phyloP scores from a whole-genome alignment of 2,797 vertebrate species.

The Sternotherus odoratus region DNA sequence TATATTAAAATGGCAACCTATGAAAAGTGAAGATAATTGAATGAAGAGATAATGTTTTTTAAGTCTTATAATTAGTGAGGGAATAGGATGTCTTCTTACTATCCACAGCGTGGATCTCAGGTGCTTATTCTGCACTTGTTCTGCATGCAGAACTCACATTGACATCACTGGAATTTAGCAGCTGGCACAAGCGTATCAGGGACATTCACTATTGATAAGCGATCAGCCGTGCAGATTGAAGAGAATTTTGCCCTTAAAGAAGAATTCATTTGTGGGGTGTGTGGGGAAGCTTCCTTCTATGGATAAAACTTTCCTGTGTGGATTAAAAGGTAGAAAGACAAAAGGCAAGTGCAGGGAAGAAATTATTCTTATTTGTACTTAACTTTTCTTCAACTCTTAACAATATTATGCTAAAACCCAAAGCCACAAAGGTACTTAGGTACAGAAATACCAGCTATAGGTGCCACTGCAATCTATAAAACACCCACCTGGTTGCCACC shows the following conservation, averaged over 20 bases:
- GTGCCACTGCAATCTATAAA: too few relatives aligned
- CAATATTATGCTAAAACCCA: not conserved
- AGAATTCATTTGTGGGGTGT: not conserved
- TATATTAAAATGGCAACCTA: too few relatives aligned
- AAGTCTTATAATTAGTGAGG: not conserved
- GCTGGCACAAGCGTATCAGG: not conserved
- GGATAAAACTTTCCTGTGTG: not conserved
- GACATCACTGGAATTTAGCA: slow-evolving; percentile 45
- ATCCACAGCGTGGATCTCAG: not conserved
- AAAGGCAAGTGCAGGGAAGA: not conserved
- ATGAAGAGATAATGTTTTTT: not conserved
- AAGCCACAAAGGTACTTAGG: too few relatives aligned
- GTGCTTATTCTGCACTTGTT: slow-evolving; percentile 16
- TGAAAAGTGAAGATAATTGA: slow-evolving; percentile 2
- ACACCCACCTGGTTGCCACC: too few relatives aligned
- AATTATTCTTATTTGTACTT: not conserved
- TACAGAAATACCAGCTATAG: too few relatives aligned
- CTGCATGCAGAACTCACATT: slow-evolving; percentile 25
- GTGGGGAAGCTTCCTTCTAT: not conserved
- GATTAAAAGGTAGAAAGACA: not conserved
- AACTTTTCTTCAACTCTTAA: not conserved
- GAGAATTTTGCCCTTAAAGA: slow-evolving; percentile 13
- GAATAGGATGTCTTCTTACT: not conserved
- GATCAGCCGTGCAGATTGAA: not conserved
- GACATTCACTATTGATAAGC: not conserved